These are phyloP conservation scores for Zelleria hepariella DNA, from an alignment of 2,888 invertebrate genomes.

Conservation along the genomic window DNA sequence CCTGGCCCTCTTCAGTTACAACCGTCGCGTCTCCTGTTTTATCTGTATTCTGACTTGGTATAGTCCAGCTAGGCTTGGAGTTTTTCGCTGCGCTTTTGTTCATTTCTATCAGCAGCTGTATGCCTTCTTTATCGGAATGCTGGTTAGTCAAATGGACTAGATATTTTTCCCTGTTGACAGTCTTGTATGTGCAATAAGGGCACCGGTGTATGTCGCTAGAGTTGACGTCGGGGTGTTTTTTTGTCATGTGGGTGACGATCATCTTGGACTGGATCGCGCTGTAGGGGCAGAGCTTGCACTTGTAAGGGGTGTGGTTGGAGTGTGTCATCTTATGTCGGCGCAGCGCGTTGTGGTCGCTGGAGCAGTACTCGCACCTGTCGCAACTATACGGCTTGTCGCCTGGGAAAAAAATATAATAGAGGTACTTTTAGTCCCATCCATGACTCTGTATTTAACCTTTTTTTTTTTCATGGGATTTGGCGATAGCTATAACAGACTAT, in stretches of 20 bases:
- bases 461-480: no score
- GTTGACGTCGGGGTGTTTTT: constrained; percentile 81
- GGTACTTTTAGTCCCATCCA: no score
- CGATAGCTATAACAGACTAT: no score
- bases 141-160: constrained; percentile 67
- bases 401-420: constrained; percentile 24
- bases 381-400: constrained; percentile 86
- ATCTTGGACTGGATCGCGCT: constrained; percentile 85
- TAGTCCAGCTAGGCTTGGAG: constrained; percentile 56
- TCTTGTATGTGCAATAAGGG: constrained; percentile 73
- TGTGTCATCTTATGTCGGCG: constrained; percentile 85
- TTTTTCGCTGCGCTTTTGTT: constrained; percentile 28
- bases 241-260: constrained; percentile 82
- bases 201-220: constrained; percentile 75
- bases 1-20: constrained; percentile 15
- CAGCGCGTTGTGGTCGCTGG: constrained; percentile 86
- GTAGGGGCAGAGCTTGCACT: constrained; percentile 84
- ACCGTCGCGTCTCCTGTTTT: constrained; percentile 25
- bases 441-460: no score
- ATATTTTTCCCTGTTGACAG: constrained; percentile 76
- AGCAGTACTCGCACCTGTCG: constrained; percentile 78
- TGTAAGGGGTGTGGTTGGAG: constrained; percentile 81
- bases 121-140: constrained; percentile 54
- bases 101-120: constrained; percentile 47
- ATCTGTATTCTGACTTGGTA: constrained; percentile 43